These are phyloP conservation scores for Dexiosoma caninum DNA, from an alignment of 2,888 invertebrate species.

Conservation along the genomic window DNA sequence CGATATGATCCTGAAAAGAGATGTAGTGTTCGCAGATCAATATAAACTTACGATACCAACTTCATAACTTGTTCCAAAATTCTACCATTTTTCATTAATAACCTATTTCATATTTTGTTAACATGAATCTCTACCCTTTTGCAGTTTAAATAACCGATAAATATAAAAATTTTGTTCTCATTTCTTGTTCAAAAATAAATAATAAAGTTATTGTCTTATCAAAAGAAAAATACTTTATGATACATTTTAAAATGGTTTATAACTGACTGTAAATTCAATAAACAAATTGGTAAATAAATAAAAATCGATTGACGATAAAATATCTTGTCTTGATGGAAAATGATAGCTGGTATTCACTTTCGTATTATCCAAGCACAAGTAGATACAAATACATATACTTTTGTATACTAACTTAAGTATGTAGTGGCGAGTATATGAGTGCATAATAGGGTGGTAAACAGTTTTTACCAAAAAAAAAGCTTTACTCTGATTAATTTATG, in stretches of 20 bases:
- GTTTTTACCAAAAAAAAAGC: too few relatives aligned
- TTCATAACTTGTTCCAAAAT: neutral
- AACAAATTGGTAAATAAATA: constrained; percentile 38
- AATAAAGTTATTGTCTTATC: constrained; percentile 54
- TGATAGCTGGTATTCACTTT: constrained; percentile 40
- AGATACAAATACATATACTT: neutral
- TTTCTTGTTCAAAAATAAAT: constrained; percentile 39
- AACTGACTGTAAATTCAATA: constrained; percentile 23
- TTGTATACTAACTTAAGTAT: neutral
- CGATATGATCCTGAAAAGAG: too few relatives aligned
- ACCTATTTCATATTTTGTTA: too few relatives aligned
- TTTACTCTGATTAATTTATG: too few relatives aligned
- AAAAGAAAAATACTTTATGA: neutral
- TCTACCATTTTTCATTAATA: too few relatives aligned
- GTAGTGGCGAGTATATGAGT: neutral
- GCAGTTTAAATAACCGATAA: neutral
- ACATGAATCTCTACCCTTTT: constrained; percentile 18
- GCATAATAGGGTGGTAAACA: neutral
- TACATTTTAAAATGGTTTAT: constrained; percentile 36
- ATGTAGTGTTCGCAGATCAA: too few relatives aligned
- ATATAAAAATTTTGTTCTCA: neutral
- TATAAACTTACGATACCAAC: too few relatives aligned
- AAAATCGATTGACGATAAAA: constrained; percentile 60
- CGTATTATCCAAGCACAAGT: neutral
- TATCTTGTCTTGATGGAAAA: constrained; percentile 61